Conservation (phyloP, 2,797 vertebrate species). For the Oreochromis mossambicus region DNA sequence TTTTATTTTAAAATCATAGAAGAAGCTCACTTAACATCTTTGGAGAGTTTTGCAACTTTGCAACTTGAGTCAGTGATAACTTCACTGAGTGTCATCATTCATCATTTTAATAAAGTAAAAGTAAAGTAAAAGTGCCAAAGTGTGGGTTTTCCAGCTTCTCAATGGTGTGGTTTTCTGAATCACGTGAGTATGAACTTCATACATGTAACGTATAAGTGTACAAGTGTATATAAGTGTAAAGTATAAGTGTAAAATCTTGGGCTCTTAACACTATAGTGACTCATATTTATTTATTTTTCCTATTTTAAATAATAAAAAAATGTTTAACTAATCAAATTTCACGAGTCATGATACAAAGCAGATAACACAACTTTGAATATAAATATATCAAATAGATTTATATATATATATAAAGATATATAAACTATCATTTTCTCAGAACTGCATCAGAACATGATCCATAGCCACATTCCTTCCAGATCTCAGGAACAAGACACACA, state of each 20-base stretch:
- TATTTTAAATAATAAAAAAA: background rate
- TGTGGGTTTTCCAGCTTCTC: background rate
- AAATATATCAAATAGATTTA: background rate
- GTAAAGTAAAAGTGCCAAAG: background rate
- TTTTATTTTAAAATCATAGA: background rate
- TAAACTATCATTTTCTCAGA: background rate
- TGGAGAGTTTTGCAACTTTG: background rate
- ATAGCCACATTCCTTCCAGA: background rate
- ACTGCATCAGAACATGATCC: background rate
- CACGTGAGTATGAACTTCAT: rapidly evolving
- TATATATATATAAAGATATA: background rate
- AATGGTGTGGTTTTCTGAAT: background rate
- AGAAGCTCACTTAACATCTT: background rate
- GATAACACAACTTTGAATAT: background rate
- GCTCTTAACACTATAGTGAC: background rate
- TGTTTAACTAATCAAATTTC: background rate
- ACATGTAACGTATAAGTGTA: no score
- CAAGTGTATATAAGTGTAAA: background rate
- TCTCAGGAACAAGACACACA: background rate
- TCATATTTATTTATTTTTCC: background rate
- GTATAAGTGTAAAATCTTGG: background rate
- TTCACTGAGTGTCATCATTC: background rate
- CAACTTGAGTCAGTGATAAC: background rate
- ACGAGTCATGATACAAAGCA: background rate
- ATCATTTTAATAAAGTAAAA: background rate